Evolutionary conservation across 2,888 invertebrate genomes (phyloP), one percentile per base, ranked within the genome.

Genomic region (Cosmorhoe ocellata): DNA sequence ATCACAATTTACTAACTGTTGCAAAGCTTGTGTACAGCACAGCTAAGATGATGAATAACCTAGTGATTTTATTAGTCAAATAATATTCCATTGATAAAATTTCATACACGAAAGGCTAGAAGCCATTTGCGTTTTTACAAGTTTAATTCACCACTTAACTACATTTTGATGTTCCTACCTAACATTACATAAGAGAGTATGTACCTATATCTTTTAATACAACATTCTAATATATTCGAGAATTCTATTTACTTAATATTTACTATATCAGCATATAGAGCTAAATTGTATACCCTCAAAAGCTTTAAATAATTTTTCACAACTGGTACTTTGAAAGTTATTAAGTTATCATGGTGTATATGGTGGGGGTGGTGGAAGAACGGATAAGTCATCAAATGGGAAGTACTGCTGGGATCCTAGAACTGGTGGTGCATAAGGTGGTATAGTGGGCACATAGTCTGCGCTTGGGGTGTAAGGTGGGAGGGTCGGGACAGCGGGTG

Each of bases 381-480:
- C 74, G 0, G 88, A 88, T 45, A 91, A 76, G 59, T 91, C 89
- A 57, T 88, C 88, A 50, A 89, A 90, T 0, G 89, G 90, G 59
- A 89, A 90, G 63, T 89, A 89, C 58, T 87, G 88, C 48, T 89
- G 87, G 0, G 84, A 52, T 9, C 88, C 87, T 3, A 89, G 69
- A 0, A 77, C 76, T 1, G 89, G 85, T 1, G 87, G 82, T 2
- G 88, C 81, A 50, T 83, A 88, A 0, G 75, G 65, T 0, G 81
- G 75, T 14, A 76, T 65, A 8, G 76, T 71, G 26, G 84, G 79
- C 33, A 79, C 62, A 39, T 76, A 89, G 51, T 81, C 82, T 0
- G 82, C 83, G 48, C 67, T 85, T 58, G 93, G 93, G 0, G 92
- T 90, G 71, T 93, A 93, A 0, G 92, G 93, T 0, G 93, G 93